These are phyloP conservation scores for Polypedilum pembai DNA, from an alignment of 1,140 invertebrate genomes.

Conservation along the genomic window DNA sequence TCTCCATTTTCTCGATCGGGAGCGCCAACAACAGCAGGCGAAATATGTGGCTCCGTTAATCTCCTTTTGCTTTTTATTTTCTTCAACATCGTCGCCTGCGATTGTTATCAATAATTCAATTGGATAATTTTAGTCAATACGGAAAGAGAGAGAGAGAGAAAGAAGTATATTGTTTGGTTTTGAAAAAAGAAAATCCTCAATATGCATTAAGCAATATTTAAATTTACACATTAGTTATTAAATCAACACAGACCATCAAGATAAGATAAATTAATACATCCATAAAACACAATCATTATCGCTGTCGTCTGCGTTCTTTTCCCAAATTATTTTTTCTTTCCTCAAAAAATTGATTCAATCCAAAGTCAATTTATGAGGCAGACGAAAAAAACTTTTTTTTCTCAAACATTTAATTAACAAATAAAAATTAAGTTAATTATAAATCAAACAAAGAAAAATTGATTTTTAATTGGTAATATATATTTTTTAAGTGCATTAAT, in stretches of 20 bases:
- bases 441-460: not conserved
- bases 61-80: constrained; percentile 90
- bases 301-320: too few relatives aligned
- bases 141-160: not conserved
- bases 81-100: constrained; percentile 60
- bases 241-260: too few relatives aligned
- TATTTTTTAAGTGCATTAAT: not conserved
- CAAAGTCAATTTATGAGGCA: too few relatives aligned
- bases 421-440: not conserved
- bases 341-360: too few relatives aligned
- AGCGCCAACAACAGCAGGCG: constrained; percentile 46
- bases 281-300: too few relatives aligned
- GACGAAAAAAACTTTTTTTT: too few relatives aligned
- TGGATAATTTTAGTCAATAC: not conserved
- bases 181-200: not conserved
- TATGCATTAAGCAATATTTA: too few relatives aligned
- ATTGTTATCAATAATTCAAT: not conserved
- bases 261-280: too few relatives aligned
- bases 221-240: too few relatives aligned
- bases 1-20: constrained; percentile 39
- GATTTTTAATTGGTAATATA: not conserved
- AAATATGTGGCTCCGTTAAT: constrained; percentile 76
- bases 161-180: not conserved
- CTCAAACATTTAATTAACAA: too few relatives aligned
- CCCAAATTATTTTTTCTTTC: too few relatives aligned